A percentile compares a stretch with the other conserved stretches of the same genome.
phyloP scores from a whole-genome alignment of 2,113 vertebrate species.

The Halcyon malimbica region DNA sequence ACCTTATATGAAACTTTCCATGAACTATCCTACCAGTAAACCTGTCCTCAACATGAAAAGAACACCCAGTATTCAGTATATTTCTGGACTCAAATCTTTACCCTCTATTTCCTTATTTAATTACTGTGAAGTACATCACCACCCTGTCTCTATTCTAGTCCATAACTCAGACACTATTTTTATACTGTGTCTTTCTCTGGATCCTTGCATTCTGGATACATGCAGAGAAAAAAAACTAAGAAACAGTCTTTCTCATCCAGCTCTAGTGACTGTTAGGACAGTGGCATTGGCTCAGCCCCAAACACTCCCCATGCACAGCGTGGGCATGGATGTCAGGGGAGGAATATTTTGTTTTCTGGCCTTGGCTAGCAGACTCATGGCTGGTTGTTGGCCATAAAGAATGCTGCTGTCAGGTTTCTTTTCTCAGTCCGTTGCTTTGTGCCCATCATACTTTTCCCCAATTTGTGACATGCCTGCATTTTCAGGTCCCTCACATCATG shows the following conservation, averaged over 20 bases:
- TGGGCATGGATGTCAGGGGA: neutral
- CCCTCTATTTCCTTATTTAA: slow-evolving; percentile 2
- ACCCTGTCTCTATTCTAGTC: neutral
- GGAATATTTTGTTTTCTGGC: neutral
- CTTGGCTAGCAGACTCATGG: neutral
- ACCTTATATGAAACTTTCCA: neutral
- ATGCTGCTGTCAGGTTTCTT: neutral
- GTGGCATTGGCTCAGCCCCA: rapidly evolving
- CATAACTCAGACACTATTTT: neutral
- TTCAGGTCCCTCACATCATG: neutral
- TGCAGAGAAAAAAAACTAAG: neutral
- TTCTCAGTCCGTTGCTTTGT: neutral
- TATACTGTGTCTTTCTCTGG: neutral
- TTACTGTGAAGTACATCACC: neutral
- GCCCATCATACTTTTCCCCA: neutral
- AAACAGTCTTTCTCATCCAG: neutral
- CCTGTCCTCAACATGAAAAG: neutral
- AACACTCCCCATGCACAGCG: neutral
- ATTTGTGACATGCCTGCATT: neutral
- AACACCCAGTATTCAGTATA: neutral
- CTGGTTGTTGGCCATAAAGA: neutral
- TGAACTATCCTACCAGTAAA: neutral
- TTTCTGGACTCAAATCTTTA: neutral
- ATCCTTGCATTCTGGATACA: neutral
- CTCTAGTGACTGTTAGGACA: neutral